phyloP scores from a whole-genome alignment of 2,797 vertebrate genomes.

The Galaxias olidus region DNA sequence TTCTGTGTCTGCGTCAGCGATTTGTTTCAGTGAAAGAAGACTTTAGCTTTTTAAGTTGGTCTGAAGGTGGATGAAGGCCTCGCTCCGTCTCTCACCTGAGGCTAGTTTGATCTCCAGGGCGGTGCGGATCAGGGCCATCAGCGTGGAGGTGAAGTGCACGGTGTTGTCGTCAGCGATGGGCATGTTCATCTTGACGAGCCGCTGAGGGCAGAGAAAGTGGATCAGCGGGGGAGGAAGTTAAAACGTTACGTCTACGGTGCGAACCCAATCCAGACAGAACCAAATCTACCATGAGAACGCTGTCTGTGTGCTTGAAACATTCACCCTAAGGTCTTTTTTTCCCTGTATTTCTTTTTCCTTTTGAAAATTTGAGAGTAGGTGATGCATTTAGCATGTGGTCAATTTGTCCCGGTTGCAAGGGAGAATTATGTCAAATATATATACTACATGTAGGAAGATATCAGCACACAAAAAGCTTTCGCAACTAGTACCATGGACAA shows the following conservation, averaged over 20 bases:
- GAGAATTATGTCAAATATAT: too few species aligned
- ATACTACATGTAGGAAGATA: not conserved
- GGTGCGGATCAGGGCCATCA: slow-evolving; percentile 94
- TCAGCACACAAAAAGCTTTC: slow-evolving; percentile 75
- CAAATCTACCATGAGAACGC: slow-evolving; percentile 58
- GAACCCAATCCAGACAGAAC: slow-evolving; percentile 33
- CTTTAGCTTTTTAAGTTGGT: too few species aligned
- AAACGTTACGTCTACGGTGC: slow-evolving; percentile 12
- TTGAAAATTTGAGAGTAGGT: not conserved
- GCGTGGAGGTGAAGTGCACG: slow-evolving; percentile 92
- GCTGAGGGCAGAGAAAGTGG: slow-evolving; percentile 62
- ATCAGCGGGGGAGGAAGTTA: slow-evolving; percentile 16
- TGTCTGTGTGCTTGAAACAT: slow-evolving; percentile 68
- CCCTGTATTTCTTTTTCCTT: not conserved
- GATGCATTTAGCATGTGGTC: not conserved
- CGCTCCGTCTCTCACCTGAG: slow-evolving; percentile 76
- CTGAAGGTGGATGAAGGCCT: not conserved
- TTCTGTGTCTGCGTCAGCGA: not conserved
- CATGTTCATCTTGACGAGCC: slow-evolving; percentile 96
- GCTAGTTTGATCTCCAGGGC: slow-evolving; percentile 93
- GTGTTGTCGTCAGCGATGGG: slow-evolving; percentile 89
- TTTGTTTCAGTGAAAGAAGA: too few species aligned
- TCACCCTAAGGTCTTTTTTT: slow-evolving; percentile 1
- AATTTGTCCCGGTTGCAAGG: too few species aligned
- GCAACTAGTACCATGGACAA: slow-evolving; percentile 55